These are phyloP conservation scores for Drosophila mettleri DNA, from an alignment of 2,888 invertebrate genomes.

Conservation along the genomic window DNA sequence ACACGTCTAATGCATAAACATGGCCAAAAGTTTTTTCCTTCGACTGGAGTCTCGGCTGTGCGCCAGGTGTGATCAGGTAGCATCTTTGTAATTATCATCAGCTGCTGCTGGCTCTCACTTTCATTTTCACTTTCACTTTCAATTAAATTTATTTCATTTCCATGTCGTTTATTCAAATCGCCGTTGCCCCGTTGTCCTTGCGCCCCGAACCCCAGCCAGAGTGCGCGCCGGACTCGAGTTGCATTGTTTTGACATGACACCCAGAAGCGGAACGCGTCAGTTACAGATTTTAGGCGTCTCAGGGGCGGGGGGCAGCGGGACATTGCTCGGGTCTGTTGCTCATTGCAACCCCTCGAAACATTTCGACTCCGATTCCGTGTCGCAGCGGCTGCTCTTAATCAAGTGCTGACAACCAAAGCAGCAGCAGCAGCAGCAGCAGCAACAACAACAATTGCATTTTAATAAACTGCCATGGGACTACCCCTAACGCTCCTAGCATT, in stretches of 20 bases:
- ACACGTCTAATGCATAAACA: slow-evolving; percentile 78
- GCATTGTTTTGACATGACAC: slow-evolving; percentile 80
- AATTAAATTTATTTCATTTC: slow-evolving; percentile 41
- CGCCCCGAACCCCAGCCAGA: slow-evolving; percentile 48
- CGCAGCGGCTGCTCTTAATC: slow-evolving; percentile 72
- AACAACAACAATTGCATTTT: slow-evolving; percentile 76
- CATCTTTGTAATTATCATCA: slow-evolving; percentile 23
- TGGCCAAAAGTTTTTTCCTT: slow-evolving; percentile 67
- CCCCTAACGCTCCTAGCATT: background rate
- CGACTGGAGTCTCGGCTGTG: slow-evolving; percentile 8
- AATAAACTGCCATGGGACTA: slow-evolving; percentile 58
- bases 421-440: too few relatives aligned
- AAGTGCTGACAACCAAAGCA: slow-evolving; percentile 74
- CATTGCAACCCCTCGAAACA: slow-evolving; percentile 30
- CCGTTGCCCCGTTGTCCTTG: slow-evolving; percentile 20
- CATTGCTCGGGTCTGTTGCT: slow-evolving; percentile 13
- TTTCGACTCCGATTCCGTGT: background rate
- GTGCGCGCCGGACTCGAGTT: slow-evolving; percentile 50
- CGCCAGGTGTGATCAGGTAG: slow-evolving; percentile 47
- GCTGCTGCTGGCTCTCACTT: slow-evolving; percentile 41
- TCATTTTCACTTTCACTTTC: slow-evolving; percentile 63
- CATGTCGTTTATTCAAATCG: slow-evolving; percentile 63
- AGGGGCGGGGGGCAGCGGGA: background rate
- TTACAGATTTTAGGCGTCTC: slow-evolving; percentile 27
- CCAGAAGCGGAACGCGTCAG: slow-evolving; percentile 60